Base-by-base conservation (phyloP, 2,113 vertebrate species). In the Lampris incognitus region DNA sequence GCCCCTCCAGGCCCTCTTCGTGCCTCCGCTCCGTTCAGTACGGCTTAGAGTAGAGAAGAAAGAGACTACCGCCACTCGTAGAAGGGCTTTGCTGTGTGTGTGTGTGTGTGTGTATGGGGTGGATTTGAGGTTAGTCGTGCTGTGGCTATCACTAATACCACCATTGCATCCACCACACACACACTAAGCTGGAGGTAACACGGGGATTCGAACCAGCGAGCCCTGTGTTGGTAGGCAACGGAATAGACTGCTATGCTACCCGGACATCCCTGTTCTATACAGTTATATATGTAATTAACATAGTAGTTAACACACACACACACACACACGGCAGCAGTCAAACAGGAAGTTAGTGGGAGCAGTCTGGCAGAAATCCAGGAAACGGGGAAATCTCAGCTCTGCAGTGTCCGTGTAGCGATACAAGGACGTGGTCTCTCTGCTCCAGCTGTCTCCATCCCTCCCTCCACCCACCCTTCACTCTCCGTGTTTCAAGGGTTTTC, bases 1-100 rank as follows among this genome's bases (percentile, higher is more conserved):
- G 68, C 72, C 56, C 55, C 74, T 82, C 59, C 40, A 60, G 54
- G 81, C 46, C 5, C 61, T 71, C 81, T 49, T 66, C 69, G 51
- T 70, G 51, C 9, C 50, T 52, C 50, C 13, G 50, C 50, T 52
- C 13, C 3, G 13, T 11, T 10, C 9, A 52, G 9, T 10, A 52
- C 9, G 13, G 50, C 4, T 10, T 52, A 7, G 50, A 52, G 13
- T 13, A 24, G 24, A 24, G 24, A 24, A 24, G 24, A 24, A 24
- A 24, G 24, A 24, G 24, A 24, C 64, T 57, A 40, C 49, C 44
- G 44, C 48, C 39, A 81, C 49, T 70, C 51, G 51, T 48, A 37
- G 59, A 72, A 82, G 72, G 59, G 50, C 72, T 44, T 78, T 50
- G 49, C 11, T 61, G 46, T 73, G 54, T n/a, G n/a, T 42, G 41